Conservation (phyloP, 23 tunicate species). For the Ascidia mentula region DNA sequence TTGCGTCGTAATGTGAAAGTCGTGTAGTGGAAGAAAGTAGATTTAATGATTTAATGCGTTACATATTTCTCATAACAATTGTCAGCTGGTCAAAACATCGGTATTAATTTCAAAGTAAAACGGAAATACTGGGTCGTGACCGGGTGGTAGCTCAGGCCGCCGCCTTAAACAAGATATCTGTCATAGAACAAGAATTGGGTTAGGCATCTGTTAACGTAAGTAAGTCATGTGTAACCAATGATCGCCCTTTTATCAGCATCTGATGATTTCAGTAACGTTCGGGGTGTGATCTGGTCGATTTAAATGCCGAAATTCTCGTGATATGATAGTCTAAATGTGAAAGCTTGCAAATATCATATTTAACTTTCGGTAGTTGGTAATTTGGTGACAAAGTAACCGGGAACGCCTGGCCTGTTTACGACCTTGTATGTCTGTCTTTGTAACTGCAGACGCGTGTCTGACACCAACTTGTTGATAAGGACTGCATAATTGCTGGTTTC, state of each 20-base stretch:
- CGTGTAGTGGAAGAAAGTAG: no score
- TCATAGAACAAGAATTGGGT: slow-evolving; percentile 7
- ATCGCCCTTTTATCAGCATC: not conserved
- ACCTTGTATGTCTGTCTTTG: no score
- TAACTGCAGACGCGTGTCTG: slow-evolving; percentile 5
- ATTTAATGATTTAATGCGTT: no score
- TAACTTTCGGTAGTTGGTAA: no score
- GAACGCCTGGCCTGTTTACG: no score
- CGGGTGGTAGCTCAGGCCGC: not conserved
- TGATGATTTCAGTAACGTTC: not conserved
- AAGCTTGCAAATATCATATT: no score
- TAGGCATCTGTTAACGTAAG: not conserved
- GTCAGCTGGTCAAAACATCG: no score
- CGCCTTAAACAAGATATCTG: slow-evolving; percentile 7
- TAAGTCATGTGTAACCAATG: not conserved
- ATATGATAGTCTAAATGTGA: not conserved
- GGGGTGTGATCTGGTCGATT: not conserved
- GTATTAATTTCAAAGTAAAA: no score
- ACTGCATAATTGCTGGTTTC: not conserved
- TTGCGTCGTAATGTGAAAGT: no score
- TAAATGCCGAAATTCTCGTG: not conserved
- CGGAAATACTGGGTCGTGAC: not conserved
- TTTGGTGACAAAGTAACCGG: no score
- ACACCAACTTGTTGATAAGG: no score
- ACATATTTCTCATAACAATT: no score